A percentile compares a stretch with the other conserved stretches of the same genome.
phyloP scores from a whole-genome alignment of 2,888 invertebrate species.

The Synergus itoensis region DNA sequence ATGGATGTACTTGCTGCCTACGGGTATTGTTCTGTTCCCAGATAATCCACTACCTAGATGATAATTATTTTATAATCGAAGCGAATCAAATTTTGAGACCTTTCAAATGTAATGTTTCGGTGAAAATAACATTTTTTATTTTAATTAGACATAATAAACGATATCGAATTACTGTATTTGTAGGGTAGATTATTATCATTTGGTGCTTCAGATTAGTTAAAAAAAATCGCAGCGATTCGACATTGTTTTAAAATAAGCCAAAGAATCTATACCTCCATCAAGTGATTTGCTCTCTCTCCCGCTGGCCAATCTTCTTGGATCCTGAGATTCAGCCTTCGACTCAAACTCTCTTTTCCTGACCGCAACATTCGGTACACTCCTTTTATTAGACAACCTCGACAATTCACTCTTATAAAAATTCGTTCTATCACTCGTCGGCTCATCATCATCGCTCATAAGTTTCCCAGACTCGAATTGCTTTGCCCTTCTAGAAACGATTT shows the following conservation, averaged over 20 bases:
- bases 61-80: conserved; percentile 59
- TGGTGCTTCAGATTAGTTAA: too few relatives aligned
- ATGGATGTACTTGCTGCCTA: conserved; percentile 89
- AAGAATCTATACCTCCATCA: conserved; percentile 78
- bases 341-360: conserved; percentile 87
- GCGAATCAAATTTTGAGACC: not conserved
- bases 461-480: conserved; percentile 86
- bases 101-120: not conserved
- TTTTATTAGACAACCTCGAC: conserved; percentile 83
- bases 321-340: conserved; percentile 78
- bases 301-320: conserved; percentile 75
- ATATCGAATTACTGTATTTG: not conserved
- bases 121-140: not conserved
- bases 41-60: conserved; percentile 83
- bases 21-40: conserved; percentile 88
- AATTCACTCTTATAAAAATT: conserved; percentile 85
- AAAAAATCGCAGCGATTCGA: not conserved
- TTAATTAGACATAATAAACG: not conserved
- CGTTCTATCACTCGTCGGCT: conserved; percentile 81
- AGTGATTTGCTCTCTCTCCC: conserved; percentile 80
- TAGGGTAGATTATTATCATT: too few relatives aligned
- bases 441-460: conserved; percentile 79
- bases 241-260: conserved; percentile 10
- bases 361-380: conserved; percentile 87
- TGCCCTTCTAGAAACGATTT: conserved; percentile 86